A percentile compares a stretch with the other conserved stretches of the same genome.
These are phyloP conservation scores for Motacilla tschutschensis DNA, from an alignment of 2,113 vertebrate species.

Conservation along the genomic window DNA sequence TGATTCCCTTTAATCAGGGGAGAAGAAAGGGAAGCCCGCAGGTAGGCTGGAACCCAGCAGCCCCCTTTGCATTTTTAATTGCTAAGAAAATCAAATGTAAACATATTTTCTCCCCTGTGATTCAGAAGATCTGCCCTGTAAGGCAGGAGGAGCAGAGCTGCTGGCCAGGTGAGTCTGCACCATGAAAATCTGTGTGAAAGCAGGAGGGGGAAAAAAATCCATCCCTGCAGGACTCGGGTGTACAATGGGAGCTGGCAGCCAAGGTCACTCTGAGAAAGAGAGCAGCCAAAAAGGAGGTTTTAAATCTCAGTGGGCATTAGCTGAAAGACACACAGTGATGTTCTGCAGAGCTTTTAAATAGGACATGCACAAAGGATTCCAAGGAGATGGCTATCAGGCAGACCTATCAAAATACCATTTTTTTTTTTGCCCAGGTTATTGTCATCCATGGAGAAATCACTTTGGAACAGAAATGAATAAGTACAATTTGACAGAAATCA, in stretches of 20 bases:
- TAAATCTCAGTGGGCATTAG: constrained; percentile 42
- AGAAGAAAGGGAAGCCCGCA: neutral
- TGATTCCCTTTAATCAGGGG: neutral
- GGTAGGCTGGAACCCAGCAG: neutral
- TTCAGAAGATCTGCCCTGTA: neutral
- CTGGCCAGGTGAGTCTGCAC: neutral
- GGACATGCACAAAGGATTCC: constrained; percentile 25
- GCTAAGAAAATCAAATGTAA: neutral
- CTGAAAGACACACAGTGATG: neutral
- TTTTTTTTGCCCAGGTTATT: neutral
- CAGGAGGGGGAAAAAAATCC: neutral
- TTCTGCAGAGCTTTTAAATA: constrained; percentile 42
- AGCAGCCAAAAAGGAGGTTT: constrained; percentile 41
- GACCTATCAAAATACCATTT: neutral
- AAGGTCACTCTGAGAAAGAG: constrained; percentile 49
- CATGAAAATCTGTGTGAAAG: neutral
- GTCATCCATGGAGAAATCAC: neutral
- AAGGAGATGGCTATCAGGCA: neutral
- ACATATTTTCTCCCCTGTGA: neutral
- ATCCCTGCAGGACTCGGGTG: neutral
- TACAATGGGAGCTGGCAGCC: neutral
- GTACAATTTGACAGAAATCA: neutral
- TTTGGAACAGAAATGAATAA: neutral
- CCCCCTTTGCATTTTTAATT: neutral
- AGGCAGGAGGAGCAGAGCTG: neutral